Base-by-base conservation (phyloP, 2,797 vertebrate genomes). In the Otolemur crassicaudatus region DNA sequence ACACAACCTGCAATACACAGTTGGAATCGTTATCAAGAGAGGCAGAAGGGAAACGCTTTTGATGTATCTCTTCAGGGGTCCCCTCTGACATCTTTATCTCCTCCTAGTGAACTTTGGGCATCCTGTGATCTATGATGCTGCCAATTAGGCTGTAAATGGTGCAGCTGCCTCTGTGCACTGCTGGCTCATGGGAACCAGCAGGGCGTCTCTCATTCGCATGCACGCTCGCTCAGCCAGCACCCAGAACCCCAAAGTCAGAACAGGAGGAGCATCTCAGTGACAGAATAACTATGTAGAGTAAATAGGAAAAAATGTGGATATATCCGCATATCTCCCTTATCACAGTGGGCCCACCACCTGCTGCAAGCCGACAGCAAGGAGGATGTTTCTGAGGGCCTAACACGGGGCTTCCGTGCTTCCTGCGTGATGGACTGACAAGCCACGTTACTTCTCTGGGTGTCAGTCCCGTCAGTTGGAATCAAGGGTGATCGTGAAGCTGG, bases 11-110 rank as follows among this genome's bases (percentile, higher is more conserved):
- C 37, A 90, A 70, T 81, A 85, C 92, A 87, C 93, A 63, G 76
- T 87, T 61, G 49, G 77, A 94, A 82, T 90, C 49, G 0, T 95
- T 93, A 94, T 73, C 3, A 1, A 93, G 81, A 92, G 40, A 93
- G 70, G 25, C 92, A 94, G 95, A 87, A 96, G 82, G 92, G 60
- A 92, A 77, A 93, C 58, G 81, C 37, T 82, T 97, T 95, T 92
- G 95, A 97, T 90, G 49, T 61, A 53, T 92, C 85, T 96, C 95
- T 87, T 92, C 77, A 23, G 95, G 84, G 84, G 77, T 95, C 85
- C 63, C 95, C 93, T 53, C 88, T 94, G 61, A 94, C 90, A 94
- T 95, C 92, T 97, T 96, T 94, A 93, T 94, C 87, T 93, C 58
- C 61, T 97, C 76, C 49, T 65, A 58, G 87, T 94, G 92, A 96